These are phyloP conservation scores for Patella pellucida DNA, from an alignment of 2,888 invertebrate genomes.

Conservation along the genomic window DNA sequence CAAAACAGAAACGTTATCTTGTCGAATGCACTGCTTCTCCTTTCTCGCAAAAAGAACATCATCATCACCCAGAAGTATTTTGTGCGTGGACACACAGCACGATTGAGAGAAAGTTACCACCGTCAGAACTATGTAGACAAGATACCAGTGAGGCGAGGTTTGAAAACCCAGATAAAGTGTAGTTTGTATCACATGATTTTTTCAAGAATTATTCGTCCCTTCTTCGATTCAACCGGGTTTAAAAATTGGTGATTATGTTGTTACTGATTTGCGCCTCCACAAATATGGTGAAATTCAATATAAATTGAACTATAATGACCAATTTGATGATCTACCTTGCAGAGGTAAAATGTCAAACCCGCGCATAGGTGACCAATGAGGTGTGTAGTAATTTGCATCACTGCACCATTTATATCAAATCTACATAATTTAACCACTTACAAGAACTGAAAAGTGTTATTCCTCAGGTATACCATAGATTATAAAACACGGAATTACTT, in stretches of 20 bases:
- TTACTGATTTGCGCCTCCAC: conserved; percentile 1
- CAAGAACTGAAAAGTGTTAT: conserved; percentile 15
- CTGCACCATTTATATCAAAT: background rate
- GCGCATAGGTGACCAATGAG: background rate
- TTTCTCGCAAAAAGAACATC: no score
- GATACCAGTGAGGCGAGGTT: background rate
- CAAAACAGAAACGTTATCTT: conserved; percentile 7
- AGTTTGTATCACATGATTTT: conserved; percentile 12
- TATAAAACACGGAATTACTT: background rate
- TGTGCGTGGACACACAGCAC: background rate
- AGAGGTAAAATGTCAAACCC: background rate
- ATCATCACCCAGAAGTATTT: conserved; percentile 22
- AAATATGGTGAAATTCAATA: conserved; percentile 14
- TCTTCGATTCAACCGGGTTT: conserved; percentile 8
- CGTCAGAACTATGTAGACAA: background rate
- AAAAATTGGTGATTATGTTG: conserved; percentile 1
- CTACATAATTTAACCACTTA: background rate
- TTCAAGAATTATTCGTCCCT: background rate
- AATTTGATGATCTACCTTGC: background rate
- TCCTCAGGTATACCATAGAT: conserved; percentile 7
- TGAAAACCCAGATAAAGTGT: conserved; percentile 8
- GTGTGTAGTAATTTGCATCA: background rate
- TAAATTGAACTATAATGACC: conserved; percentile 12
- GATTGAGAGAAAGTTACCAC: conserved; percentile 10
- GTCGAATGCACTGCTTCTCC: no score